Conservation (phyloP, 2,113 vertebrate species). For the Verasper variegatus region DNA sequence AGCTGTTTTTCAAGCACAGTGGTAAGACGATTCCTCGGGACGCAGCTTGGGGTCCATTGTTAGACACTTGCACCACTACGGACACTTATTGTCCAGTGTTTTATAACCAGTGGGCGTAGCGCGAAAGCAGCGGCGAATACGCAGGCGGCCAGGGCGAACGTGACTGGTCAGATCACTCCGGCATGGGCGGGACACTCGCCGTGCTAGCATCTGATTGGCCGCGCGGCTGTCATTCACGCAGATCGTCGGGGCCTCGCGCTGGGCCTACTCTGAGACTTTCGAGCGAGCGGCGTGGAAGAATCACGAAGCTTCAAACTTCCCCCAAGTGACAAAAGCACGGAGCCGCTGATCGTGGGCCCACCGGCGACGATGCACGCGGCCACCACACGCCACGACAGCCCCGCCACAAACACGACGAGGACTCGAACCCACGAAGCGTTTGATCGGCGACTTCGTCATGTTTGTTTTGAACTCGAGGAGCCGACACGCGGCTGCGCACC, state of each 20-base stretch:
- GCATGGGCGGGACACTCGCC: conserved; percentile 5
- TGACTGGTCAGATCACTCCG: conserved; percentile 18
- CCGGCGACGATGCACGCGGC: accelerated
- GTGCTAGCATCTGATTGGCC: conserved; percentile 44
- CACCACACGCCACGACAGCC: accelerated
- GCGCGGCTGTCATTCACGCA: conserved; percentile 50
- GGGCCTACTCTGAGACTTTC: conserved; percentile 73
- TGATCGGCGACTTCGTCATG: conserved; percentile 57
- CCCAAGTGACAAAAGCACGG: neutral
- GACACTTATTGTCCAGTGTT: conserved; percentile 70
- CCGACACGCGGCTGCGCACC: conserved; percentile 73
- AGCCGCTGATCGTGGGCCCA: neutral
- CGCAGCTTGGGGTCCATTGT: neutral
- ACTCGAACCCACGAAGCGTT: neutral
- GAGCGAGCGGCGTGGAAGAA: conserved; percentile 58
- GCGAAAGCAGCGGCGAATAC: neutral
- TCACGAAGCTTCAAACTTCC: conserved; percentile 58
- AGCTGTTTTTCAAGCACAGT: neutral
- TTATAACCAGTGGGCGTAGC: conserved; percentile 70
- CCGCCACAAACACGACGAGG: accelerated
- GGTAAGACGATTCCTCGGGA: too few relatives aligned
- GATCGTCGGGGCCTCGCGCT: conserved; percentile 67
- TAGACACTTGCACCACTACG: conserved; percentile 5
- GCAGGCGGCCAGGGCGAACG: neutral
- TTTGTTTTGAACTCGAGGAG: conserved; percentile 77